A percentile compares a stretch with the other conserved stretches of the same genome.
Evolutionary conservation across 1,140 invertebrate genomes (phyloP).

Genomic region (Planococcus citri): DNA sequence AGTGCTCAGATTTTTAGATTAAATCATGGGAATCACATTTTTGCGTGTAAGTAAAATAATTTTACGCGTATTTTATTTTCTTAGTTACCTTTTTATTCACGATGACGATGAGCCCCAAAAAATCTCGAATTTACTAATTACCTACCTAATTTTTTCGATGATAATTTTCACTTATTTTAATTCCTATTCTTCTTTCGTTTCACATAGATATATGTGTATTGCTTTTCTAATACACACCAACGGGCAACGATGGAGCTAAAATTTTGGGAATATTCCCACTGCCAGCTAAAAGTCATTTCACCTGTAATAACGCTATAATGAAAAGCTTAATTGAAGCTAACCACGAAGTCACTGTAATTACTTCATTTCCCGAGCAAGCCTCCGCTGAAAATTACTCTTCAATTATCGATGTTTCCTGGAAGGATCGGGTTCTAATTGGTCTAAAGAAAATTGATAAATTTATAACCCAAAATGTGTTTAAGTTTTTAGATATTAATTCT

Average conservation of each 20-base stretch:
- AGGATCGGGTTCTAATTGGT: neutral
- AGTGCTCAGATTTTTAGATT: too few species aligned
- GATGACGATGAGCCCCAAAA: too few species aligned
- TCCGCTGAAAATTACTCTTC: constrained; percentile 3
- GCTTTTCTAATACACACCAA: too few species aligned
- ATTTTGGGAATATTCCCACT: neutral
- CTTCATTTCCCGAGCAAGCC: neutral
- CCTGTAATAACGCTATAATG: neutral
- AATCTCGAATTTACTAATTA: too few species aligned
- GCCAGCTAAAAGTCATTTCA: neutral
- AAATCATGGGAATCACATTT: too few species aligned
- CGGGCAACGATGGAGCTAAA: neutral
- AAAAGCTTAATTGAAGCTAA: constrained; percentile 12
- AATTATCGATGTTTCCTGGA: neutral
- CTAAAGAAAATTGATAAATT: neutral
- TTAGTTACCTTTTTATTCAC: too few species aligned
- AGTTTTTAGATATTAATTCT: neutral
- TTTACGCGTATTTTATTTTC: too few species aligned
- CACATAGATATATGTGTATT: too few species aligned
- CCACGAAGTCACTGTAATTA: neutral
- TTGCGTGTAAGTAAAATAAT: too few species aligned
- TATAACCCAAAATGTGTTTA: neutral
- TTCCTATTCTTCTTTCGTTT: too few species aligned
- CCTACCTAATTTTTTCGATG: too few species aligned
- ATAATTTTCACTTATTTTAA: too few species aligned